Evolutionary conservation across 2,888 invertebrate species (phyloP).

Genomic region (Apamea anceps): DNA sequence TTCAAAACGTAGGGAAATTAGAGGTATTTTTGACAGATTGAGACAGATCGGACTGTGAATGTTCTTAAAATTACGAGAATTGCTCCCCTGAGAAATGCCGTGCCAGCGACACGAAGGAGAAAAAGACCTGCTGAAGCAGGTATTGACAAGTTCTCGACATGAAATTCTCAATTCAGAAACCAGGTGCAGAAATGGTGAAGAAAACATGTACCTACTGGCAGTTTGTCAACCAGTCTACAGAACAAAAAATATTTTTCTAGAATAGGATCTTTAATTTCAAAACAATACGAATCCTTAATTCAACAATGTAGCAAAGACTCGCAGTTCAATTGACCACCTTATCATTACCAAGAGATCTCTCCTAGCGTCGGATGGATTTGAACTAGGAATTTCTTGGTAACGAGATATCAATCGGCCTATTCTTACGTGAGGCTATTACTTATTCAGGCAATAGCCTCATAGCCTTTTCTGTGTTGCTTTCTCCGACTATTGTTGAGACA

Average conservation of each 20-base stretch:
- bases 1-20: too few relatives aligned
- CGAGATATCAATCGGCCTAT: conserved; percentile 24
- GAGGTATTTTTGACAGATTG: too few relatives aligned
- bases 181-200: background rate
- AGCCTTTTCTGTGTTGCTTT: conserved; percentile 12
- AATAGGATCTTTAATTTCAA: background rate
- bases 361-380: background rate
- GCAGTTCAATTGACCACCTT: conserved; percentile 6
- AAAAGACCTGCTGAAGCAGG: background rate
- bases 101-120: background rate
- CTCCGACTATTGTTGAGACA: background rate
- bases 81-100: background rate
- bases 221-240: background rate
- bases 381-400: conserved; percentile 16
- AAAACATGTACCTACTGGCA: background rate
- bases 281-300: background rate
- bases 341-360: conserved; percentile 17
- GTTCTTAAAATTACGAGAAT: too few relatives aligned
- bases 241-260: background rate
- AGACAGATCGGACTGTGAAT: too few relatives aligned
- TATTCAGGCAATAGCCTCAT: conserved; percentile 21
- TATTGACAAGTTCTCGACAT: background rate
- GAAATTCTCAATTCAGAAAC: background rate
- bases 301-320: background rate
- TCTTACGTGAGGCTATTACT: background rate